A percentile compares a stretch with the other conserved stretches of the same genome.
These are phyloP conservation scores for Anguilla rostrata DNA, from an alignment of 2,113 vertebrate genomes.

Conservation along the genomic window DNA sequence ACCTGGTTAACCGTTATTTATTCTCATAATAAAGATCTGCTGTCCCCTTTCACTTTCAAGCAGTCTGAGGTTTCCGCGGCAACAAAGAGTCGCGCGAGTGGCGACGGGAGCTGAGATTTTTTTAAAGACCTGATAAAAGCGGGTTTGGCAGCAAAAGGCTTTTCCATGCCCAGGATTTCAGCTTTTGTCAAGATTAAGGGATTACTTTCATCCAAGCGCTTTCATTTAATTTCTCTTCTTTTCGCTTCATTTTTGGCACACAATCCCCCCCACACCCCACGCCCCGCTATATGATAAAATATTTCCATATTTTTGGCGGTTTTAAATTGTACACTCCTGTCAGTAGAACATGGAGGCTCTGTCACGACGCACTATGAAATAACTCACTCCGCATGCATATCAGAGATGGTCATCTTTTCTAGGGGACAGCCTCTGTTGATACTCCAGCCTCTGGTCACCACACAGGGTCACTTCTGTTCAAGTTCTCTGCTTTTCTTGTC, in stretches of 20 bases:
- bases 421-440: too few species aligned
- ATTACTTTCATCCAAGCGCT: constrained; percentile 35
- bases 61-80: neutral
- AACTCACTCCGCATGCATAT: neutral
- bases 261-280: neutral
- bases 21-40: neutral
- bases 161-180: neutral
- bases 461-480: neutral
- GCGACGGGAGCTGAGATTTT: neutral
- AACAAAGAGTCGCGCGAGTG: neutral
- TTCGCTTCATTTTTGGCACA: neutral
- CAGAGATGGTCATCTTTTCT: too few species aligned
- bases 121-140: neutral
- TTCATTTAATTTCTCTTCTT: constrained; percentile 2
- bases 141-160: neutral
- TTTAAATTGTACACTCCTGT: neutral
- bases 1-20: constrained; percentile 6
- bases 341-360: neutral
- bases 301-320: neutral
- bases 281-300: neutral
- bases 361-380: neutral
- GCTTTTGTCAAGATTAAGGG: constrained; percentile 27
- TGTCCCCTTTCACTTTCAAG: neutral
- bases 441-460: too few species aligned
- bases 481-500: neutral